phyloP scores from a whole-genome alignment of 2,888 invertebrate species.

The Caenorhabditis angaria region DNA sequence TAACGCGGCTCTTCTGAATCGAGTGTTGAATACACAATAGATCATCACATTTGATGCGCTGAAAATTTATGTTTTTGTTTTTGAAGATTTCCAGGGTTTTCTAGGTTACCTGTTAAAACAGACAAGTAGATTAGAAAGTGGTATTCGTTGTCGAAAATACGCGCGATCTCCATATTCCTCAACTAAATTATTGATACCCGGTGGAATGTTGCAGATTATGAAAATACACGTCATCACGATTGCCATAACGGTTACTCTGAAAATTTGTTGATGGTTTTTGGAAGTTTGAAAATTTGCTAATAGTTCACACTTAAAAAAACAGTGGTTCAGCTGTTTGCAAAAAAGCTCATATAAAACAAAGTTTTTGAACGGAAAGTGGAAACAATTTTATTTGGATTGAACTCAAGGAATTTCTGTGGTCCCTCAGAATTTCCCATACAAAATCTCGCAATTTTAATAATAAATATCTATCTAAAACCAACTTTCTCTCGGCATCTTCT shows the following conservation, averaged over 20 bases:
- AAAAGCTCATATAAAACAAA: no score
- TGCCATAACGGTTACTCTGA: slow-evolving; percentile 69
- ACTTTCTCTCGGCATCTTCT: slow-evolving; percentile 61
- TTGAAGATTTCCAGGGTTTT: background rate
- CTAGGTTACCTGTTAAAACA: slow-evolving; percentile 68
- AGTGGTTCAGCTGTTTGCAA: no score
- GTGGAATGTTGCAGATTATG: slow-evolving; percentile 60
- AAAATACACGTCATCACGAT: slow-evolving; percentile 65
- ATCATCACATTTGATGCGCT: slow-evolving; percentile 71
- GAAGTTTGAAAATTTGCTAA: no score
- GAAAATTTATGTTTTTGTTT: slow-evolving; percentile 21
- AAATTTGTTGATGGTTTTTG: slow-evolving; percentile 4
- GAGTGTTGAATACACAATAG: slow-evolving; percentile 70
- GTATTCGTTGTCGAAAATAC: slow-evolving; percentile 51
- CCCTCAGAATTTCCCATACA: no score
- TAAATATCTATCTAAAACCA: no score
- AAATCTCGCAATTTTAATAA: no score
- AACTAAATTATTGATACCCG: slow-evolving; percentile 60
- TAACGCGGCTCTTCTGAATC: slow-evolving; percentile 57
- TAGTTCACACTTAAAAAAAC: no score
- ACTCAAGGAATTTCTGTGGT: no score
- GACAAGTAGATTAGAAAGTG: slow-evolving; percentile 68
- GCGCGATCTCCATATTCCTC: slow-evolving; percentile 37
- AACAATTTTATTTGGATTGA: no score
- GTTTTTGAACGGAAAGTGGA: no score